A percentile compares a stretch with the other conserved stretches of the same genome.
These are phyloP conservation scores for Ectropis crepuscularia DNA, from an alignment of 2,888 invertebrate species.

Conservation along the genomic window DNA sequence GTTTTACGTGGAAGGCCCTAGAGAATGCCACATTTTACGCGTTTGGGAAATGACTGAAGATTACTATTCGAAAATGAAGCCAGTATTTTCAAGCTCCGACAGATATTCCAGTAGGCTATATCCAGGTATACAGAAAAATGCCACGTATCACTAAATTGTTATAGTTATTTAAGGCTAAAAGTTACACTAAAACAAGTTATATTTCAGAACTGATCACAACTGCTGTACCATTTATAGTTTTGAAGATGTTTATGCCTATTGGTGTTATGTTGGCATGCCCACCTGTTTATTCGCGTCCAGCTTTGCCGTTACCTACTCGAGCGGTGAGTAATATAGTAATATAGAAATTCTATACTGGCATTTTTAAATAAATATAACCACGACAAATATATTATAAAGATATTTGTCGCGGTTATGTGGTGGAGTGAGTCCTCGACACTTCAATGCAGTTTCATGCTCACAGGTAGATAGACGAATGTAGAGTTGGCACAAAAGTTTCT, in stretches of 20 bases:
- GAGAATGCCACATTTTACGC: constrained; percentile 62
- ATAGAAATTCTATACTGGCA: neutral
- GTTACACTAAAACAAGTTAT: too few relatives aligned
- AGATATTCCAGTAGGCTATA: constrained; percentile 65
- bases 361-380: neutral
- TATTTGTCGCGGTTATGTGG: too few relatives aligned
- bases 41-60: constrained; percentile 68
- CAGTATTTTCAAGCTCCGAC: constrained; percentile 63
- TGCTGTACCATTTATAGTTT: constrained; percentile 59
- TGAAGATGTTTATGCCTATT: constrained; percentile 71
- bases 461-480: too few relatives aligned
- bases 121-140: constrained; percentile 53
- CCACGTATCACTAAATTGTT: too few relatives aligned
- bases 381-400: too few relatives aligned
- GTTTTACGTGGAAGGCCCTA: constrained; percentile 69
- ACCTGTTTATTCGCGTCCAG: constrained; percentile 69
- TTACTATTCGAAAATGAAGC: constrained; percentile 58
- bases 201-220: constrained; percentile 57
- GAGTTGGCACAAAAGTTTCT: too few relatives aligned
- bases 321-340: constrained; percentile 53
- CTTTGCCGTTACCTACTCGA: constrained; percentile 67
- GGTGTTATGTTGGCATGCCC: constrained; percentile 65
- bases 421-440: too few relatives aligned
- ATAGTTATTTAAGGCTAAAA: too few relatives aligned
- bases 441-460: too few relatives aligned